Evolutionary conservation across 37 sponge, comb jelly and placozoan genomes (phyloP).

Genomic region (Halichondria panicea): DNA sequence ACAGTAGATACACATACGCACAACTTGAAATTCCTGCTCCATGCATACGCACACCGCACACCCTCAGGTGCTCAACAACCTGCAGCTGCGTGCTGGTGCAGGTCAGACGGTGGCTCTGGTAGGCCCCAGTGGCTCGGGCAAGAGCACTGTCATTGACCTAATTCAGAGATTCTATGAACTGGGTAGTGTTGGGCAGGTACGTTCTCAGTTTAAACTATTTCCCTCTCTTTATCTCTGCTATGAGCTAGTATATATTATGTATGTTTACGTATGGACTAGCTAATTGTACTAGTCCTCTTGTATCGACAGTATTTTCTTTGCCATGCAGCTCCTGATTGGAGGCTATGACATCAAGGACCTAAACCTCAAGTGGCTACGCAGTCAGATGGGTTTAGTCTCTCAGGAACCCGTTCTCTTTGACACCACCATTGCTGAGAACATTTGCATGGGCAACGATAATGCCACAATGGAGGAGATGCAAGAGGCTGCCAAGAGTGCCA

Average conservation of each 20-base stretch:
- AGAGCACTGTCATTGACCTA: slow-evolving; percentile 90
- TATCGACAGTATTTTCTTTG: too few species aligned
- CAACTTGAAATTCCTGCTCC: too few species aligned
- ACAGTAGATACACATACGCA: too few species aligned
- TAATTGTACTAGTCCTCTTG: too few species aligned
- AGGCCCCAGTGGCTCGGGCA: slow-evolving; percentile 94
- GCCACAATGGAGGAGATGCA: slow-evolving; percentile 76
- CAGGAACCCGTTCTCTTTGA: slow-evolving; percentile 91
- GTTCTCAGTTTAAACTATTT: too few species aligned
- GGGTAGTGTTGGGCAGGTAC: too few species aligned
- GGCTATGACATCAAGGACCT: slow-evolving; percentile 60
- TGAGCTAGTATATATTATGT: too few species aligned
- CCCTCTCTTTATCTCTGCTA: too few species aligned
- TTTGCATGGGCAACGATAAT: slow-evolving; percentile 62
- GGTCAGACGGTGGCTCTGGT: slow-evolving; percentile 90
- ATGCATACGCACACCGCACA: too few species aligned
- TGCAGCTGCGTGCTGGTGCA: slow-evolving; percentile 44
- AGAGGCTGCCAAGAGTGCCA: slow-evolving; percentile 72
- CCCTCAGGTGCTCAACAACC: slow-evolving; percentile 48
- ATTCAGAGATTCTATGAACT: slow-evolving; percentile 86
- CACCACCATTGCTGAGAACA: slow-evolving; percentile 89
- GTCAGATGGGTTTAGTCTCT: slow-evolving; percentile 84
- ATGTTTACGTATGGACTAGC: too few species aligned
- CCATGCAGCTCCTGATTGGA: slow-evolving; percentile 65
- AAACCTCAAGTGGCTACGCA: slow-evolving; percentile 82